phyloP scores from a whole-genome alignment of 2,113 vertebrate genomes.

The Terrapene triunguis region DNA sequence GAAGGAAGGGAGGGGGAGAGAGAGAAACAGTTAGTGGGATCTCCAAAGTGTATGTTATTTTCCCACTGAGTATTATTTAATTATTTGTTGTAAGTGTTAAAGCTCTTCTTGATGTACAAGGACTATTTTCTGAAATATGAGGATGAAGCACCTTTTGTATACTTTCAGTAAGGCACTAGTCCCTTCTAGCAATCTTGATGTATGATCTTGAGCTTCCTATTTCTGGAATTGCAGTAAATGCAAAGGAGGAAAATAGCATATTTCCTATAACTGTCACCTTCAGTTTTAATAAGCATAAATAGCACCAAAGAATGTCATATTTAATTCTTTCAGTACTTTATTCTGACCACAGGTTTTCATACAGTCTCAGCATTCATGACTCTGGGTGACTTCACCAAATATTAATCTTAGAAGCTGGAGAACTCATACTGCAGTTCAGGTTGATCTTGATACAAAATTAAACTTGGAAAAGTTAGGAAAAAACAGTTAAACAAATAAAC shows the following conservation, averaged over 20 bases:
- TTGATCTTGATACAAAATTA: neutral
- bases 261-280: slow-evolving; percentile 61
- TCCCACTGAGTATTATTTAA: neutral
- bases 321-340: slow-evolving; percentile 48
- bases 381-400: slow-evolving; percentile 3
- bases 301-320: slow-evolving; percentile 49
- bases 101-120: neutral
- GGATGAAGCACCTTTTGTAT: neutral
- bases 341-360: slow-evolving; percentile 30
- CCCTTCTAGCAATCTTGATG: slow-evolving; percentile 40
- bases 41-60: neutral
- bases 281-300: slow-evolving; percentile 53
- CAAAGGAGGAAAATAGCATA: slow-evolving; percentile 39
- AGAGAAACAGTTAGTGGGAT: neutral
- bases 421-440: neutral
- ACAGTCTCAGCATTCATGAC: slow-evolving; percentile 32
- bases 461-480: neutral
- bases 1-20: neutral
- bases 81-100: neutral
- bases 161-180: slow-evolving; percentile 14
- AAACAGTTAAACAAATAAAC: neutral
- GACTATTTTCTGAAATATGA: slow-evolving; percentile 22
- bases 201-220: slow-evolving; percentile 43
- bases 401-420: neutral
- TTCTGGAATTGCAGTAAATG: slow-evolving; percentile 51